phyloP scores from a whole-genome alignment of 2,113 vertebrate genomes.

The Rhea pennata region DNA sequence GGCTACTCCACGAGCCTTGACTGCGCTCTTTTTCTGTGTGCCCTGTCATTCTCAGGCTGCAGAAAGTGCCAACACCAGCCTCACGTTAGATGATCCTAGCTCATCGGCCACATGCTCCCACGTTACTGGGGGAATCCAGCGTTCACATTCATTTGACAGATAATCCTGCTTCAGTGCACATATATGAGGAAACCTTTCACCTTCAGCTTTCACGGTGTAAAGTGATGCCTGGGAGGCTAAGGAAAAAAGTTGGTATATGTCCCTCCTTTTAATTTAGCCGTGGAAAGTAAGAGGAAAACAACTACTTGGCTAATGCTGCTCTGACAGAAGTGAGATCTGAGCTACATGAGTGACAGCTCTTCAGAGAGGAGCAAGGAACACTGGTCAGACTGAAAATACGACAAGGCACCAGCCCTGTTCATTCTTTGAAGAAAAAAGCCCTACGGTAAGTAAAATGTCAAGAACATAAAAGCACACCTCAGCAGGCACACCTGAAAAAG shows the following conservation, averaged over 20 bases:
- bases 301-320: background rate
- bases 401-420: background rate
- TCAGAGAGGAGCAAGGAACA: background rate
- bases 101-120: background rate
- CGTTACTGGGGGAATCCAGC: background rate
- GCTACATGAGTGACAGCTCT: background rate
- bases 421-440: background rate
- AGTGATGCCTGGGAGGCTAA: background rate
- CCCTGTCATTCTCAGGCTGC: background rate
- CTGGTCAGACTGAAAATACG: background rate
- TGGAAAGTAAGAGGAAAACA: background rate
- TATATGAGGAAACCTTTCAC: background rate
- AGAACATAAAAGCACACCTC: background rate
- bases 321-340: background rate
- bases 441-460: background rate
- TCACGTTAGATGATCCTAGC: background rate
- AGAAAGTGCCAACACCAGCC: background rate
- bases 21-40: background rate
- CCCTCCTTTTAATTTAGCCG: background rate
- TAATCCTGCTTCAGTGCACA: background rate
- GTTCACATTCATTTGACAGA: background rate
- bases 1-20: background rate
- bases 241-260: rapidly evolving
- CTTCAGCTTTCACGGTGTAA: background rate
- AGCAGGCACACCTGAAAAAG: conserved; percentile 10